A percentile compares a stretch with the other conserved stretches of the same genome.
Conservation (phyloP, 2,888 invertebrate genomes). For the Oscheius sp. region DNA sequence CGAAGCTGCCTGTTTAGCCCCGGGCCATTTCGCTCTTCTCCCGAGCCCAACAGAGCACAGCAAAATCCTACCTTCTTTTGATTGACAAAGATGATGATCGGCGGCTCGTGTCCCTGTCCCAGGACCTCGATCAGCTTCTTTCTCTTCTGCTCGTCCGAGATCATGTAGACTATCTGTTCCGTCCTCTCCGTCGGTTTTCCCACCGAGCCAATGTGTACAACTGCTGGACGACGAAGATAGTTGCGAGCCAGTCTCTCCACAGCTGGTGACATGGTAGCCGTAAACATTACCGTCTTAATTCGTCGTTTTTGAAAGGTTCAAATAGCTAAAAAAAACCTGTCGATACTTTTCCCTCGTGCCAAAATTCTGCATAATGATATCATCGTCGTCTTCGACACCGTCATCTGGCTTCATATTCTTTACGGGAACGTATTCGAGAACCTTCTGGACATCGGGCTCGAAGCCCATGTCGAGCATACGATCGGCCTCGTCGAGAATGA, state of each 20-base stretch:
- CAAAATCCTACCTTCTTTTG: slow-evolving; percentile 84
- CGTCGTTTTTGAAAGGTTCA: slow-evolving; percentile 30
- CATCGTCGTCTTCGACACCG: slow-evolving; percentile 96
- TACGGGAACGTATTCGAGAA: slow-evolving; percentile 93
- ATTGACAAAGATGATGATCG: slow-evolving; percentile 99
- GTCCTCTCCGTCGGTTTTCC: slow-evolving; percentile 97
- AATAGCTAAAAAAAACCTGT: slow-evolving; percentile 78
- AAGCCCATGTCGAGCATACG: slow-evolving; percentile 99
- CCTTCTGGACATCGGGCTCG: slow-evolving; percentile 91
- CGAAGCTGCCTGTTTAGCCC: too few relatives aligned
- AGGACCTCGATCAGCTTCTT: slow-evolving; percentile 94
- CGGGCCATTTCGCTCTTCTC: too few relatives aligned
- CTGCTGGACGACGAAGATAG: slow-evolving; percentile 93
- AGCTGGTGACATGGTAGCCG: slow-evolving; percentile 98
- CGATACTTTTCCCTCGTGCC: slow-evolving; percentile 94
- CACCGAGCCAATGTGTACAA: slow-evolving; percentile 94
- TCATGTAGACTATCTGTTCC: slow-evolving; percentile 93
- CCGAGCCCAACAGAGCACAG: too few relatives aligned
- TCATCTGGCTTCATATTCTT: slow-evolving; percentile 97
- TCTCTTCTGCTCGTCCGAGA: slow-evolving; percentile 92
- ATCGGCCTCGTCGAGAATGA: slow-evolving; percentile 87
- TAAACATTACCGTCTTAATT: slow-evolving; percentile 96
- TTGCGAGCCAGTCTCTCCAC: slow-evolving; percentile 94
- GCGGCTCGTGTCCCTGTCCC: slow-evolving; percentile 89
- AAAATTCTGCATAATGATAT: slow-evolving; percentile 90